Evolutionary conservation across 2,888 invertebrate genomes (phyloP), one percentile per base, ranked within the genome.

Genomic region (Drosophila cracens): DNA sequence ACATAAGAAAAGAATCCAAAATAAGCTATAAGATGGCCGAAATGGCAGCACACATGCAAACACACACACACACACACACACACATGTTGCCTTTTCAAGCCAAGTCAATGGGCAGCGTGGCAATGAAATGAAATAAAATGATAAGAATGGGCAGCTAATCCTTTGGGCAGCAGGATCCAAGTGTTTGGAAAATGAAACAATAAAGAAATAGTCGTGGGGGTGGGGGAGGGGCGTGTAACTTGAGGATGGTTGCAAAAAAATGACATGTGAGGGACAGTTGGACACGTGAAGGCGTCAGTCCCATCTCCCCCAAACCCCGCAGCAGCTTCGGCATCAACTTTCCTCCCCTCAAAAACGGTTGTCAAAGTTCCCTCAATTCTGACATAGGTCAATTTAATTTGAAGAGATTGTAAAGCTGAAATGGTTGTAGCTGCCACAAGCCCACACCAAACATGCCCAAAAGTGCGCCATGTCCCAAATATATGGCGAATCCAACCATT

Each of bases 361-460:
- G 60, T 71, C 72, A 53, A 53, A 58, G 68, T 33, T 51, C 46
- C 49, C 60, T 66, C 67, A 74, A 75, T 78, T 80, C 75, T 84
- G 85, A 86, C 79, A 75, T 85, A 77, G 85, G 87, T 87, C 87
- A 81, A 87, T 85, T 87, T 82, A 87, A 86, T 87, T 86, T 85
- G 85, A 84, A 74, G 81, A 81, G 81, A 87, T 87, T 87, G 81
- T 79, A 82, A 82, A 79, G 74, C 77, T 62, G 59, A 81, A 83
- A 77, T 77, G 74, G 66, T 67, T 80, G 68, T 67, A 74, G 65
- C 74, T 70, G 70, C 64, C 81, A 65, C 70, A 77, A 64, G 66
- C 58, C 53, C 73, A 59, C 36, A 21, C n/a, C 40, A 21, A 51
- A 36, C 13, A 49, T 31, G 25, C 40, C 40, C 33, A 13, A 33